Evolutionary conservation across 2,797 vertebrate species (phyloP).

Genomic region (Arctocebus calabarensis): DNA sequence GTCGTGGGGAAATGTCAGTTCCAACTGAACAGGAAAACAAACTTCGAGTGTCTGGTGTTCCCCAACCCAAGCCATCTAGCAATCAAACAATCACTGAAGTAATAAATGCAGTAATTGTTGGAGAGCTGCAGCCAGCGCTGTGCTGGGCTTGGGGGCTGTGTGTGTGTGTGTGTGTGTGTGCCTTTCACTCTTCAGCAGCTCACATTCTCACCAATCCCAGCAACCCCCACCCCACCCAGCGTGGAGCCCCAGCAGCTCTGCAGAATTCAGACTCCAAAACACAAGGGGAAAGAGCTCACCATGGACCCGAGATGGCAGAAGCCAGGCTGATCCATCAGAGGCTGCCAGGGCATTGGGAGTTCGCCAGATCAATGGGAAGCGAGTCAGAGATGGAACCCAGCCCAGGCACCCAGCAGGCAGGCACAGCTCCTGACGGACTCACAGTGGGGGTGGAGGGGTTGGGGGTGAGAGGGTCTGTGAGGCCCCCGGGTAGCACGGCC

Average conservation of each 20-base stretch:
- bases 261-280: not conserved
- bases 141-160: not conserved
- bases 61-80: not conserved
- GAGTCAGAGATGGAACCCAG: not conserved
- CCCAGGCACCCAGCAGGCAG: not conserved
- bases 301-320: not conserved
- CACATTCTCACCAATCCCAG: not conserved
- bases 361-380: not conserved
- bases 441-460: not conserved
- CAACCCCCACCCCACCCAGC: not conserved
- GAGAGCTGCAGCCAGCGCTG: not conserved
- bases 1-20: conserved; percentile 43
- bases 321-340: not conserved
- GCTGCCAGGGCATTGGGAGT: not conserved
- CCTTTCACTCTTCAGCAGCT: not conserved
- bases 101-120: not conserved
- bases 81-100: rapidly evolving
- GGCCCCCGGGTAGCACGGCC: not conserved
- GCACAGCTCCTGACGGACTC: not conserved
- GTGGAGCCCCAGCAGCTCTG: not conserved
- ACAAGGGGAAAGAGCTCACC: not conserved
- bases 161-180: not conserved
- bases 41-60: not conserved
- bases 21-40: conserved; percentile 68
- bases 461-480: not conserved